These are phyloP conservation scores for Otocyon megalotis DNA, from an alignment of 2,113 vertebrate genomes.

Conservation along the genomic window DNA sequence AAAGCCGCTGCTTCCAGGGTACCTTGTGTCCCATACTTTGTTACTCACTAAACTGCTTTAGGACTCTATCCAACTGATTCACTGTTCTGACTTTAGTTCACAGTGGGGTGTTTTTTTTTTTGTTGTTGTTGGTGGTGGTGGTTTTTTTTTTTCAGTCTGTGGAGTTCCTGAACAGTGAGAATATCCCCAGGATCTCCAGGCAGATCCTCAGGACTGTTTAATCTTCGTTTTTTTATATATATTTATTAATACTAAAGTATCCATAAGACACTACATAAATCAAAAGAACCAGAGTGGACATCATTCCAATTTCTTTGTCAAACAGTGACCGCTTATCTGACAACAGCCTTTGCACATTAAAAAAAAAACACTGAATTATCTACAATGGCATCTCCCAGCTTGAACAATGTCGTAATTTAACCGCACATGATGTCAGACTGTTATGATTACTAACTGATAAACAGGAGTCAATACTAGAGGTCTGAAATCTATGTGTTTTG, in stretches of 20 bases:
- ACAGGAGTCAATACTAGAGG: background rate
- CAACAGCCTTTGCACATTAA: background rate
- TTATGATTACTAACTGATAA: background rate
- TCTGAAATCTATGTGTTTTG: background rate
- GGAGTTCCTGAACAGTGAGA: background rate
- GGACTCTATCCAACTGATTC: background rate
- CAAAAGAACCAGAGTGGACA: slow-evolving; percentile 8
- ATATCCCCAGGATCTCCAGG: background rate
- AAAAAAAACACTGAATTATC: background rate
- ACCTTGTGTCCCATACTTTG: background rate
- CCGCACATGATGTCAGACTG: background rate
- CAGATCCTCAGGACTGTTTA: background rate
- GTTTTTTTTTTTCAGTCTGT: background rate
- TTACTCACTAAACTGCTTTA: background rate
- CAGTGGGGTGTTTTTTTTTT: background rate
- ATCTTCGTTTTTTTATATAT: background rate
- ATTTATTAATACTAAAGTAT: background rate
- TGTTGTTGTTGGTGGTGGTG: too few relatives aligned
- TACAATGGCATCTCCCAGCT: background rate
- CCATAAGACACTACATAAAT: background rate
- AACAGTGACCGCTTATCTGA: background rate
- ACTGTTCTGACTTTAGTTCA: background rate
- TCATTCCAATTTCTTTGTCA: background rate
- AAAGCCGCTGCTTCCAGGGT: background rate
- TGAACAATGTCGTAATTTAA: slow-evolving; percentile 8